These are phyloP conservation scores for Scaptomyza pallida DNA, from an alignment of 1,140 invertebrate species.

Conservation along the genomic window DNA sequence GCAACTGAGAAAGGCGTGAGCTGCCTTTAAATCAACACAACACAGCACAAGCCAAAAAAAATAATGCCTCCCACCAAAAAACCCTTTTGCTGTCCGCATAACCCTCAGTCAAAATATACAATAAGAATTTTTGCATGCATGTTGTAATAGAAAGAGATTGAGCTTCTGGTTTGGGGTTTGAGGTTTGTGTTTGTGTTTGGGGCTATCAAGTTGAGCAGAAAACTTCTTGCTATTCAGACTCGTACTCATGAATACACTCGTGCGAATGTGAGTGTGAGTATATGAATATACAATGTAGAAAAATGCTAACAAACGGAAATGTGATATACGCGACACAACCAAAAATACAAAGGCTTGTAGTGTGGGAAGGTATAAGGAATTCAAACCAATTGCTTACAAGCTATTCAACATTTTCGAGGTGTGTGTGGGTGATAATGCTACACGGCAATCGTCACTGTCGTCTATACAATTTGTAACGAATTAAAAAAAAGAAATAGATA, in stretches of 20 bases:
- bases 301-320: conserved; percentile 81
- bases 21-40: conserved; percentile 67
- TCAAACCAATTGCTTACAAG: conserved; percentile 66
- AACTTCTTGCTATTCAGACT: conserved; percentile 70
- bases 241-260: conserved; percentile 22
- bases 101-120: conserved; percentile 54
- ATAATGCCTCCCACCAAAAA: neutral
- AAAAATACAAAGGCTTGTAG: conserved; percentile 70
- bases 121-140: conserved; percentile 64
- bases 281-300: conserved; percentile 61
- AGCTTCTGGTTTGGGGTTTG: conserved; percentile 2
- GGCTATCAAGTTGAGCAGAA: conserved; percentile 80
- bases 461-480: conserved; percentile 77
- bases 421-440: conserved; percentile 73
- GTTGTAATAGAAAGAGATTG: conserved; percentile 25
- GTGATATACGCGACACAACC: conserved; percentile 75
- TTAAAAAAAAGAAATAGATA: conserved; percentile 49
- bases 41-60: neutral
- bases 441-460: conserved; percentile 61
- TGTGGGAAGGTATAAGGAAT: conserved; percentile 3
- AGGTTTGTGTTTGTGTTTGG: conserved; percentile 17
- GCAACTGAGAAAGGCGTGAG: conserved; percentile 59
- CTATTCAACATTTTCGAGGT: conserved; percentile 48
- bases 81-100: conserved; percentile 17
- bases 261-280: conserved; percentile 25